phyloP scores from a whole-genome alignment of 2,113 vertebrate genomes.

The Ardeotis arabs region DNA sequence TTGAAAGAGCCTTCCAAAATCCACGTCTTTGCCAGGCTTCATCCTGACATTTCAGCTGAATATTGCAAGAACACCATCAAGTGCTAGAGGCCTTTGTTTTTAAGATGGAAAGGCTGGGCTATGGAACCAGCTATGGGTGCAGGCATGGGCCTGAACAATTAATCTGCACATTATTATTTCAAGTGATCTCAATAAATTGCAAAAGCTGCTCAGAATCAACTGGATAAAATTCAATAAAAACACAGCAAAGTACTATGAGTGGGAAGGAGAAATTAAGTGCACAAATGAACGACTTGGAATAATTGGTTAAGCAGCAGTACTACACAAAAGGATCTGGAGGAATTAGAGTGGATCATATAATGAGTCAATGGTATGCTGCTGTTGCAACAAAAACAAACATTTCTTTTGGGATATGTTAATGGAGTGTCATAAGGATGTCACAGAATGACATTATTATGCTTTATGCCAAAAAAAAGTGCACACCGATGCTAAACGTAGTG shows the following conservation, averaged over 20 bases:
- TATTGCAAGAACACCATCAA: slow-evolving; percentile 31
- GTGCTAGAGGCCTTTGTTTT: slow-evolving; percentile 45
- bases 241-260: not conserved
- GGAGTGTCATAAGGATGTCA: not conserved
- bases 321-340: slow-evolving; percentile 11
- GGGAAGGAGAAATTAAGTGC: slow-evolving; percentile 14
- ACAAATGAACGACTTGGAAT: not conserved
- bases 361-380: not conserved
- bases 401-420: not conserved
- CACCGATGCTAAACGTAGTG: not conserved
- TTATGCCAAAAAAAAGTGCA: not conserved
- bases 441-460: not conserved
- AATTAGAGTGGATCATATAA: slow-evolving; percentile 27
- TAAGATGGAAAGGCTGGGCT: slow-evolving; percentile 14
- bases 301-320: slow-evolving; percentile 21
- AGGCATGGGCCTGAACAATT: slow-evolving; percentile 50
- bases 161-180: not conserved
- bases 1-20: slow-evolving; percentile 39
- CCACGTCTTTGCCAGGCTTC: slow-evolving; percentile 30
- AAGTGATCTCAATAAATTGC: slow-evolving; percentile 49
- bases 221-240: slow-evolving; percentile 55
- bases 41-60: slow-evolving; percentile 59
- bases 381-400: slow-evolving; percentile 21
- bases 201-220: slow-evolving; percentile 44
- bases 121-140: slow-evolving; percentile 5